Base-by-base conservation (phyloP, 37 sponge, comb jelly and placozoan species). In the Haliclona indistincta region DNA sequence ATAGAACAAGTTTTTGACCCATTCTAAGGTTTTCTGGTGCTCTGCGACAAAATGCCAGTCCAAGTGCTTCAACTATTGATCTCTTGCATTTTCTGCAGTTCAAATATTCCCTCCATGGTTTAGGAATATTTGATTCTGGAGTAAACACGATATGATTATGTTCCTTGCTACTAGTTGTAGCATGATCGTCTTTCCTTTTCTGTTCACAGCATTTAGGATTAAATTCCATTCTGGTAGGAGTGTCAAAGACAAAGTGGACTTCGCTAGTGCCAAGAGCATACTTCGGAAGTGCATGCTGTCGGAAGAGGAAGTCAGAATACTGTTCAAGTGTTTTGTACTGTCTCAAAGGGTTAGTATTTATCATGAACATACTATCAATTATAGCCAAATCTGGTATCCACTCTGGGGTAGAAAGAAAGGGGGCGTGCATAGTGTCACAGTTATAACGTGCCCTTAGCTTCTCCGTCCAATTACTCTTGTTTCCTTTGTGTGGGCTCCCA, bases 241-340 rank as follows among this genome's bases (percentile, higher is more conserved):
- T 28, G 33, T 75, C 76, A 42, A 75, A 75, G 38, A 75, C 34
- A 4, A 75, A 54, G 58, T 75, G 76, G 5, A 75, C 64, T 63
- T 72, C 73, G 19, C 15, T 54, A 23, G 58, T 25, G 17, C 38
- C 56, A 19, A 54, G 51, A 19, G 33, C 4, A 30, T 40, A 54
- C 8, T 72, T 34, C 3, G 58, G 56, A 7, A 69, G 52, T 8
- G 54, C 34, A 32, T 38, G 42, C 26, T 56, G 74, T 19, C 41
- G 51, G 6, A 73, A 54, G 5, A 73, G 41, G 36, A 73, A 73
- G 13, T 73, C 40, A 20, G 74, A 43, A 75, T 75, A 75, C 3
- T 75, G 47, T 22, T 44, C 55, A 8, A 75, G 38, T 6, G 5
- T 26, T 60, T 75, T 37, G 35, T 60, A 43, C 4, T 23, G 20